Conservation (phyloP, 1,140 invertebrate species). For the Grapholita molesta region DNA sequence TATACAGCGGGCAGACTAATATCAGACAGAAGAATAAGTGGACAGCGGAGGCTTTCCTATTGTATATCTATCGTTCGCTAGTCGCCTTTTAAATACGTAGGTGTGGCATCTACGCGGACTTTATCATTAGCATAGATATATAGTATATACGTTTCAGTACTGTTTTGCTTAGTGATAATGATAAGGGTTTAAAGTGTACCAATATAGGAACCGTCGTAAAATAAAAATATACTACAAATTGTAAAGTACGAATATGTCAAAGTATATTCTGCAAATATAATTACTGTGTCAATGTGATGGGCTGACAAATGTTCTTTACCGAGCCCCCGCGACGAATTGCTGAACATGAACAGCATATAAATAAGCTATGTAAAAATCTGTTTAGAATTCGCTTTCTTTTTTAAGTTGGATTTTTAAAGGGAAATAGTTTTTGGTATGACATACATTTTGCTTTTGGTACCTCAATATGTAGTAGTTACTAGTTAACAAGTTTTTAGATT, state of each 20-base stretch:
- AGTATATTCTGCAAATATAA: constrained; percentile 18
- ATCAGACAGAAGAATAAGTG: too few species aligned
- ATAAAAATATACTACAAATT: background rate
- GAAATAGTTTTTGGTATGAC: too few species aligned
- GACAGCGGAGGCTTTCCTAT: too few species aligned
- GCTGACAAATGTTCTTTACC: constrained; percentile 56
- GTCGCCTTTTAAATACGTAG: too few species aligned
- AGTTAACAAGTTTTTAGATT: too few species aligned
- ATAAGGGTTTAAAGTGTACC: background rate
- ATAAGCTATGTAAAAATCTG: constrained; percentile 31
- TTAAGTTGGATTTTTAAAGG: too few species aligned
- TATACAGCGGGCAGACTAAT: too few species aligned
- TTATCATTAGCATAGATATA: background rate
- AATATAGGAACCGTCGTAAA: background rate
- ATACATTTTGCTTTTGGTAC: too few species aligned
- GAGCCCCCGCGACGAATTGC: constrained; percentile 44
- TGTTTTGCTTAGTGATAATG: background rate
- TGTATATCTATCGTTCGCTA: too few species aligned
- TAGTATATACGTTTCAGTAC: too few species aligned
- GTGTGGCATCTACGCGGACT: too few species aligned
- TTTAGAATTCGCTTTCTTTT: background rate
- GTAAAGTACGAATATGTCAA: background rate
- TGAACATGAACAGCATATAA: constrained; percentile 51
- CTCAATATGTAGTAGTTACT: too few species aligned
- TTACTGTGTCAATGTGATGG: constrained; percentile 33